Conservation (phyloP, 2,888 invertebrate genomes). For the Campoplex capitator region DNA sequence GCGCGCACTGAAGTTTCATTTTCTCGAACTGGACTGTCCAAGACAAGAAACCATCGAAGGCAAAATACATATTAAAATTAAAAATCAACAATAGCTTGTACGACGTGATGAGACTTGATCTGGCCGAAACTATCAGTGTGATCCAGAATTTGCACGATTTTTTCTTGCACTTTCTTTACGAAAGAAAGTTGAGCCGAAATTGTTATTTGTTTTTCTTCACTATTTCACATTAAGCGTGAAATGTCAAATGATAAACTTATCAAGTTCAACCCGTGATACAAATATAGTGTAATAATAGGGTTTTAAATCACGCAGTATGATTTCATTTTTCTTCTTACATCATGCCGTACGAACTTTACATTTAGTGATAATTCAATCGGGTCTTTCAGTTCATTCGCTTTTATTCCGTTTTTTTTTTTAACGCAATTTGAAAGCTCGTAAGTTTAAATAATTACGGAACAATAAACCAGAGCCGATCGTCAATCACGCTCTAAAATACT, state of each 20-base stretch:
- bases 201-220: not conserved
- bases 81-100: slow-evolving; percentile 72
- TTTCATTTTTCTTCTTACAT: slow-evolving; percentile 46
- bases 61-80: slow-evolving; percentile 46
- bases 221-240: slow-evolving; percentile 29
- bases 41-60: slow-evolving; percentile 18
- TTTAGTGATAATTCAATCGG: slow-evolving; percentile 18
- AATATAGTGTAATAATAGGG: slow-evolving; percentile 21
- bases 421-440: slow-evolving; percentile 30
- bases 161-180: slow-evolving; percentile 20
- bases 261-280: not conserved
- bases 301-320: slow-evolving; percentile 4
- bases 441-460: slow-evolving; percentile 40
- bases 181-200: slow-evolving; percentile 30
- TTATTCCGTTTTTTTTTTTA: slow-evolving; percentile 3
- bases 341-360: slow-evolving; percentile 78
- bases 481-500: slow-evolving; percentile 46
- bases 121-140: slow-evolving; percentile 6
- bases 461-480: slow-evolving; percentile 56
- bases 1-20: slow-evolving; percentile 54
- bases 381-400: not conserved
- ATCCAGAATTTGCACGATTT: not conserved
- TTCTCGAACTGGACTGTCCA: slow-evolving; percentile 52
- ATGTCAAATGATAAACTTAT: slow-evolving; percentile 46
- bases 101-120: slow-evolving; percentile 71